These are phyloP conservation scores for Corydoras sp. DNA, from an alignment of 2,113 vertebrate species.

Conservation along the genomic window DNA sequence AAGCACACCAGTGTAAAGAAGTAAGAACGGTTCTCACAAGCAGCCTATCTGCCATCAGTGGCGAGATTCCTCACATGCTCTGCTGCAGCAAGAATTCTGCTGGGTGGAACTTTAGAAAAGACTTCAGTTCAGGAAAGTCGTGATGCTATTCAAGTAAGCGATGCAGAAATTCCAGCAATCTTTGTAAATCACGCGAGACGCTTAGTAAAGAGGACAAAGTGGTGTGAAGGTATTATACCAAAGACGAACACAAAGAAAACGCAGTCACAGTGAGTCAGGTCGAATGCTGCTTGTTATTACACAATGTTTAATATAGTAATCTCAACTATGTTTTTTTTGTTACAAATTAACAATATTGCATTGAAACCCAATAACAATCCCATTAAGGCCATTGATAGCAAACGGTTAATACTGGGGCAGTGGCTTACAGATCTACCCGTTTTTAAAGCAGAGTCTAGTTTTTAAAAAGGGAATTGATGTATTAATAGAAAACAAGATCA, in stretches of 20 bases:
- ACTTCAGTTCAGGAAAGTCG: slow-evolving; percentile 5
- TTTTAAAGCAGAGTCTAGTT: slow-evolving; percentile 46
- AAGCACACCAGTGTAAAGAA: neutral
- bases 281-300: slow-evolving; percentile 43
- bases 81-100: slow-evolving; percentile 3
- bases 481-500: slow-evolving; percentile 19
- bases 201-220: neutral
- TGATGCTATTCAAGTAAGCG: neutral
- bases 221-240: neutral
- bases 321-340: slow-evolving; percentile 81
- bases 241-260: neutral
- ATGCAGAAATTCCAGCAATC: slow-evolving; percentile 5
- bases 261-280: neutral
- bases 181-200: neutral
- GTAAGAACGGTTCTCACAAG: neutral
- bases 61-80: slow-evolving; percentile 35
- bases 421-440: slow-evolving; percentile 50
- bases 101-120: neutral
- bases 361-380: slow-evolving; percentile 80
- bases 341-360: slow-evolving; percentile 92
- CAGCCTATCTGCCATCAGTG: slow-evolving; percentile 8
- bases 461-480: slow-evolving; percentile 43
- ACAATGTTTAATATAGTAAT: slow-evolving; percentile 98
- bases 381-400: slow-evolving; percentile 86
- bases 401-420: slow-evolving; percentile 70